Conservation (phyloP, 2,888 invertebrate genomes). For the Caenorhabditis sp. region DNA sequence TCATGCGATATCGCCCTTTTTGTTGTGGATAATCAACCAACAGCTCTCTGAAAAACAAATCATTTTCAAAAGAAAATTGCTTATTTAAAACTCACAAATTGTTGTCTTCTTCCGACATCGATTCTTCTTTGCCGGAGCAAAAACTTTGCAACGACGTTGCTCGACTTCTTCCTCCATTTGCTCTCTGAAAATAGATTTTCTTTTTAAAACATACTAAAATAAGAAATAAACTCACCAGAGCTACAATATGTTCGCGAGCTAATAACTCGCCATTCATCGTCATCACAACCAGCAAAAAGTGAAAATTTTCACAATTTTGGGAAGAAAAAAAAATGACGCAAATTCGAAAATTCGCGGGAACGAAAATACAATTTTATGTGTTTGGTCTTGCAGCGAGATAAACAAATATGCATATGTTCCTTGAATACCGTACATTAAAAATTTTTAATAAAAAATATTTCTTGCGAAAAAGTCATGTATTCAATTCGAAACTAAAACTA, state of each 20-base stretch:
- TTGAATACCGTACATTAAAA: too few species aligned
- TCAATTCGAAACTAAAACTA: too few species aligned
- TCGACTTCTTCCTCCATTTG: conserved; percentile 23
- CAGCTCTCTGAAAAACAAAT: conserved; percentile 19
- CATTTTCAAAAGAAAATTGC: too few species aligned
- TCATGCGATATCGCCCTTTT: conserved; percentile 29
- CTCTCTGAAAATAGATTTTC: conserved; percentile 11
- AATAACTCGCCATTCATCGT: conserved; percentile 29
- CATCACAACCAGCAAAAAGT: conserved; percentile 9
- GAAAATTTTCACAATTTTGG: neutral
- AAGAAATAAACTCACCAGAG: conserved; percentile 12
- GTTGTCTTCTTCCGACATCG: conserved; percentile 26
- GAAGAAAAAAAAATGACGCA: neutral
- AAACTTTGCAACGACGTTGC: conserved; percentile 38
- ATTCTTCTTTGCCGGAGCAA: conserved; percentile 28
- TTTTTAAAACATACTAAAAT: neutral
- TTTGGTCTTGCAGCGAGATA: neutral
- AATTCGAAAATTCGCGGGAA: neutral
- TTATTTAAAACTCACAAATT: conserved; percentile 12
- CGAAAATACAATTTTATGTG: neutral
- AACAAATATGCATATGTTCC: too few species aligned
- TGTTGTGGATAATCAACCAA: conserved; percentile 37
- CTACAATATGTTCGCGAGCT: conserved; percentile 30
- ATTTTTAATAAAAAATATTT: too few species aligned
- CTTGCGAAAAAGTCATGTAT: too few species aligned